Conservation (phyloP, 2,797 vertebrate species). For the Monodelphis domestica region DNA sequence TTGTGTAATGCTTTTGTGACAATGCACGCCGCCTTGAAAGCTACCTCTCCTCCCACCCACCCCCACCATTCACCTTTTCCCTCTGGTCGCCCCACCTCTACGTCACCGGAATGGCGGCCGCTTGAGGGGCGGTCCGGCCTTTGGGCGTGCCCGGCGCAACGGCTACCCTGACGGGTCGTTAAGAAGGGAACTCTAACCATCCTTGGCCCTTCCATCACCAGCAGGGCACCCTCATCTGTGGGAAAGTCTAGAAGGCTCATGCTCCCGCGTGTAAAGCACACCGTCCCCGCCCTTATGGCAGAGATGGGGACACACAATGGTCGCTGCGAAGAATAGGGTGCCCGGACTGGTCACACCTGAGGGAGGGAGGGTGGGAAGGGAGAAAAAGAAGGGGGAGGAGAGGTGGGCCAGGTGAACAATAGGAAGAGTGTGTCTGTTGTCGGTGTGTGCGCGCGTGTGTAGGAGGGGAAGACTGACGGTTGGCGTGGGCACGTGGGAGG, state of each 20-base stretch:
- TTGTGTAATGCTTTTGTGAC: not conserved
- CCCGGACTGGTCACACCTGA: not conserved
- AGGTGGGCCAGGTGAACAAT: conserved; percentile 14
- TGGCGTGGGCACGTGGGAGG: not conserved
- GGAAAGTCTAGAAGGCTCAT: not conserved
- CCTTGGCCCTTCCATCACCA: not conserved
- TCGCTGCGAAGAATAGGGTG: not conserved
- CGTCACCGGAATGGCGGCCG: not conserved
- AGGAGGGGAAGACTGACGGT: not conserved
- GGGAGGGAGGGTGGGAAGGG: not conserved
- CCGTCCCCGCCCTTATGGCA: not conserved
- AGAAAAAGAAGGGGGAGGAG: not conserved
- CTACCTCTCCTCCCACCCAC: not conserved
- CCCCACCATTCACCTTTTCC: not conserved
- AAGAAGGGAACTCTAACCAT: not conserved
- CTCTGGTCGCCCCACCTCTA: not conserved
- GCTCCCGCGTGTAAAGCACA: not conserved
- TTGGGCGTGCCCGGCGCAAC: not conserved
- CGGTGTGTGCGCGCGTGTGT: not conserved
- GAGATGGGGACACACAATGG: not conserved
- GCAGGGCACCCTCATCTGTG: not conserved
- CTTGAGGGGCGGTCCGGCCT: not conserved
- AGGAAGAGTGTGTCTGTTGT: not conserved
- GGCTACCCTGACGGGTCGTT: not conserved
- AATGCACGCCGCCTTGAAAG: not conserved